Conservation (phyloP, 2,113 vertebrate species). For the Aspiorhynchus laticeps region DNA sequence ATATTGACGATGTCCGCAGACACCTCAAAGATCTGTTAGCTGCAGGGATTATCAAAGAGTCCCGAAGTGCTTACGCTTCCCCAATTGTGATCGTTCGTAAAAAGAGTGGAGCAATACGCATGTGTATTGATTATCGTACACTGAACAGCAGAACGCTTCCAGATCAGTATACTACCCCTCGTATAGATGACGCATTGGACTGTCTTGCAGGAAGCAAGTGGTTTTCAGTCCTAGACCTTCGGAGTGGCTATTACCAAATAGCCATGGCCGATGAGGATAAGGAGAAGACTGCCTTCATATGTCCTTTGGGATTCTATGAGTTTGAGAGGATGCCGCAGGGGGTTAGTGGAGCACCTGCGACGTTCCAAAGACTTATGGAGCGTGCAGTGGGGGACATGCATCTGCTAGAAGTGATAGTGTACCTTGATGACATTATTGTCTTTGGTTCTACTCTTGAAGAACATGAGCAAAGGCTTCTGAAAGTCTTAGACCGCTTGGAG, state of each 20-base stretch:
- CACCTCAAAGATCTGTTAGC: background rate
- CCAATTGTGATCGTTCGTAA: background rate
- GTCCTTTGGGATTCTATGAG: no score
- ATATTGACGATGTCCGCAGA: background rate
- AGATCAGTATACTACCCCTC: slow-evolving; percentile 37
- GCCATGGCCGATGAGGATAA: no score
- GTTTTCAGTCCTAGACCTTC: no score
- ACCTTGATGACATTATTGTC: background rate
- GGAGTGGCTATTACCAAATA: background rate
- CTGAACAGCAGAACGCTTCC: background rate
- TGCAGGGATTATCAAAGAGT: background rate
- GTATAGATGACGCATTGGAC: no score
- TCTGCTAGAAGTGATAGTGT: slow-evolving; percentile 4
- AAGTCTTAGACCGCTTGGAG: background rate
- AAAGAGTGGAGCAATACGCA: background rate
- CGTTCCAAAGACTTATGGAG: slow-evolving; percentile 3
- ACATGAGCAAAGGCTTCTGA: background rate
- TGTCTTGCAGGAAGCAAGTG: no score
- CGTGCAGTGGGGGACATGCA: background rate
- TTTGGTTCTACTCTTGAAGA: background rate
- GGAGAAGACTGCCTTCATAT: no score
- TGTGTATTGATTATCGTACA: slow-evolving; percentile 22
- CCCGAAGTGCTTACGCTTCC: background rate
- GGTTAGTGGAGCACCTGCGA: background rate
- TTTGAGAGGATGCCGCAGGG: slow-evolving; percentile 10